phyloP scores from a whole-genome alignment of 2,797 vertebrate genomes.

The Melanotaenia maccullochi region DNA sequence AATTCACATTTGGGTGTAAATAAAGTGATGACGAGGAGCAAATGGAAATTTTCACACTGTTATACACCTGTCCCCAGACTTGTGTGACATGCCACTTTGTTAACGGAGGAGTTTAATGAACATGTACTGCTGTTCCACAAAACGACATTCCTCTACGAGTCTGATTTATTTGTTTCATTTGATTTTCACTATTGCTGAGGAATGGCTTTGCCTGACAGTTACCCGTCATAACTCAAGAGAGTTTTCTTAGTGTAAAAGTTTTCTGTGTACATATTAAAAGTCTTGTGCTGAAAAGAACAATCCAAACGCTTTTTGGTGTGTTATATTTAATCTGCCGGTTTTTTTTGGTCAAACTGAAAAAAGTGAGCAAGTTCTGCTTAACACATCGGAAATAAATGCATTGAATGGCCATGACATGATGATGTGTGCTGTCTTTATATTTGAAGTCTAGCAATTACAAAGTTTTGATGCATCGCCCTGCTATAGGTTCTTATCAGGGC shows the following conservation, averaged over 20 bases:
- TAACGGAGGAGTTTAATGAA: constrained; percentile 46
- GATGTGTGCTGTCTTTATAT: constrained; percentile 38
- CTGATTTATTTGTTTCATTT: constrained; percentile 48
- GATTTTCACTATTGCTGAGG: constrained; percentile 53
- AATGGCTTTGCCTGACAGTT: constrained; percentile 81
- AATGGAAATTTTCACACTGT: constrained; percentile 26
- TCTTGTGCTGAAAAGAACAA: constrained; percentile 85
- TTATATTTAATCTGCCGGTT: constrained; percentile 81
- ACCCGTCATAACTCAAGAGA: constrained; percentile 47
- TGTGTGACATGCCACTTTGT: constrained; percentile 45
- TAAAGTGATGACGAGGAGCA: constrained; percentile 31
- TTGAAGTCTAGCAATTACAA: neutral
- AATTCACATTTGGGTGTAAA: constrained; percentile 47
- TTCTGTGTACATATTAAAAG: constrained; percentile 86
- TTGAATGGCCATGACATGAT: constrained; percentile 59
- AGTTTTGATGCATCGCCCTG: neutral
- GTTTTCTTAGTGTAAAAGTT: constrained; percentile 79
- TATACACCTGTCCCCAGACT: constrained; percentile 27
- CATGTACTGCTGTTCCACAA: constrained; percentile 42
- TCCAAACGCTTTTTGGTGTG: constrained; percentile 78
- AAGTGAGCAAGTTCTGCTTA: constrained; percentile 75
- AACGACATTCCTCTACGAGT: constrained; percentile 41
- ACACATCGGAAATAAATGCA: constrained; percentile 83
- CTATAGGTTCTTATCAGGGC: neutral
- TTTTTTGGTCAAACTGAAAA: constrained; percentile 80